Base-by-base conservation (phyloP, 2,888 invertebrate species). In the Iselma pallidipennis region DNA sequence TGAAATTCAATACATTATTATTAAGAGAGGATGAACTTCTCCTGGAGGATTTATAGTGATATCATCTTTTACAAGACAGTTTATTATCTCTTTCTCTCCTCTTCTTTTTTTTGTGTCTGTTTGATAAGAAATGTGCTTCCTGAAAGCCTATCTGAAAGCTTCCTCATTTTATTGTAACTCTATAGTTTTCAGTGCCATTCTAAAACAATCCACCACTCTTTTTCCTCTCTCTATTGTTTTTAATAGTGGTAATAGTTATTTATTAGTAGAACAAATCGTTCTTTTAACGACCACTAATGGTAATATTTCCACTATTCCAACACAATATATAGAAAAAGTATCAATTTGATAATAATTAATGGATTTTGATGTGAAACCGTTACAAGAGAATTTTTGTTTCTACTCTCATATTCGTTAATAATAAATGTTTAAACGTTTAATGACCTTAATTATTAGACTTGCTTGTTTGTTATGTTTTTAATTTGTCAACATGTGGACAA, bases 1-100 rank as follows among this genome's bases (percentile, higher is more conserved):
- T 14, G 16, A n/a, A 54, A 37, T 54, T 54, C 45, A 54, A 37
- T 37, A 54, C 37, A 23, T 54, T 42, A 23, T 54, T 42, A 21
- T 54, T 54, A 37, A 33, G 37, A n/a, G 2, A 2, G 23, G 31
- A 14, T 53, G 53, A 33, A 21, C 25, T 53, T 23, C 23, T 23
- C 23, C 16, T 16, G 5, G 23, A 21, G 23, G 16, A 54, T 54
- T 54, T 54, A 54, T 31, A 25, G 26, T 23, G 12, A 6, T 37
- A 42, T 54, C 54, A n/a, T 16, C 14, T 42, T 37, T 37, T 37
- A 33, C 31, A 53, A 23, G 37, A 23, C 16, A n/a, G 21, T 53
- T 26, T 21, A 55, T 26, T 54, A 26, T 55, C n/a, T n/a, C n/a
- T n/a, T n/a, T n/a, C n/a, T n/a, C n/a, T n/a, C n/a, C n/a, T n/a